phyloP scores from a whole-genome alignment of 2,113 vertebrate genomes.

The Ellobius talpinus region DNA sequence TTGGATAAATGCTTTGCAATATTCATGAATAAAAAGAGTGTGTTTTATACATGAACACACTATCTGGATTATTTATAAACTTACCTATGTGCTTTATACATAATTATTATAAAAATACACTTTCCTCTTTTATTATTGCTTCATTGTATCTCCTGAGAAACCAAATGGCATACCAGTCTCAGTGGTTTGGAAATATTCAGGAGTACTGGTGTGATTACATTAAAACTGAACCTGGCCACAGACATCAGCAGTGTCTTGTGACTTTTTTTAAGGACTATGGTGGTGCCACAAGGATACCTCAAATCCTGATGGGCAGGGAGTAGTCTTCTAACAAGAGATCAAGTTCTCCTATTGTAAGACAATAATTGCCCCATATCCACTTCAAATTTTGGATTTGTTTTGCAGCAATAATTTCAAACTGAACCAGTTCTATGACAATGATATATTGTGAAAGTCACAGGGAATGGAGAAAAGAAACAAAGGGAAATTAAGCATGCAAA shows the following conservation, averaged over 20 bases:
- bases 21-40: not conserved
- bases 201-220: not conserved
- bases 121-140: not conserved
- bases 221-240: not conserved
- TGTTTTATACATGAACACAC: not conserved
- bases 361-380: not conserved
- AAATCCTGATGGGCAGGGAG: not conserved
- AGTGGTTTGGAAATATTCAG: not conserved
- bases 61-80: not conserved
- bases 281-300: not conserved
- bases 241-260: not conserved
- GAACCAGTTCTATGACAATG: not conserved
- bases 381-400: not conserved
- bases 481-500: not conserved
- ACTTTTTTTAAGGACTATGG: not conserved
- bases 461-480: not conserved
- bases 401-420: not conserved
- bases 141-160: not conserved
- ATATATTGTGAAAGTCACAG: not conserved
- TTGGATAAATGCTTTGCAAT: not conserved
- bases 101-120: slow-evolving; percentile 18
- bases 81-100: not conserved
- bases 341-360: not conserved
- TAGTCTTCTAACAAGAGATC: not conserved
- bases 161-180: not conserved